These are phyloP conservation scores for Polyommatus icarus DNA, from an alignment of 2,888 invertebrate species.

Conservation along the genomic window DNA sequence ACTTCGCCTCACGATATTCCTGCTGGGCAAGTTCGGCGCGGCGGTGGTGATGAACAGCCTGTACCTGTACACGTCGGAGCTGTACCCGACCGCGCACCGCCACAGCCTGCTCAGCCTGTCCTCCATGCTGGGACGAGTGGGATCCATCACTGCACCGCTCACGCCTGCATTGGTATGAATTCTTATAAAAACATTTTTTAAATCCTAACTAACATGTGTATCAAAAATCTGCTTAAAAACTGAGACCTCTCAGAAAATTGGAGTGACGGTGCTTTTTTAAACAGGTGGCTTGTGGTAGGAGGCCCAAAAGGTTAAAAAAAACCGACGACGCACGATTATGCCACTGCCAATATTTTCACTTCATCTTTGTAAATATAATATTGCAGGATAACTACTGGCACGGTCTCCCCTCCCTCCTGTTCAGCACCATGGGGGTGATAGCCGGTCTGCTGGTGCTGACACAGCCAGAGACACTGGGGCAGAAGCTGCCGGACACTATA, in stretches of 20 bases:
- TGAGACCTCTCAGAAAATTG: too few relatives aligned
- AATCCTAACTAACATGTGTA: background rate
- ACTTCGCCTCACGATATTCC: slow-evolving; percentile 70
- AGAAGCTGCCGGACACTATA: slow-evolving; percentile 81
- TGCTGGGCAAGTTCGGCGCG: slow-evolving; percentile 83
- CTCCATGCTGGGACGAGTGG: slow-evolving; percentile 86
- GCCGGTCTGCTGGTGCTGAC: slow-evolving; percentile 77
- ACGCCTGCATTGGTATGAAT: slow-evolving; percentile 81
- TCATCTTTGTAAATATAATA: background rate
- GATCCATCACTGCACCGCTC: slow-evolving; percentile 85
- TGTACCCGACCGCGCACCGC: slow-evolving; percentile 85
- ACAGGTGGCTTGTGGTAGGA: background rate
- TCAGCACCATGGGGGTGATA: slow-evolving; percentile 74
- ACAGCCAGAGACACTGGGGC: slow-evolving; percentile 82
- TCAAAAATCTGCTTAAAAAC: too few relatives aligned
- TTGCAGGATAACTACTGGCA: slow-evolving; percentile 58
- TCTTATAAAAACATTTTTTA: background rate
- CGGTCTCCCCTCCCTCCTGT: slow-evolving; percentile 77
- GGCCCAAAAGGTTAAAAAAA: too few relatives aligned
- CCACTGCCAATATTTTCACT: background rate
- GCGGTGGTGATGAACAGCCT: slow-evolving; percentile 82
- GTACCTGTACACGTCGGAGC: slow-evolving; percentile 85
- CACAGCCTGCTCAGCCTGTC: slow-evolving; percentile 85
- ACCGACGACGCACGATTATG: too few relatives aligned
- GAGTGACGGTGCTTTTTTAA: too few relatives aligned